These are phyloP conservation scores for Lordiphosa fenestrarum DNA, from an alignment of 2,888 invertebrate species.

Conservation along the genomic window DNA sequence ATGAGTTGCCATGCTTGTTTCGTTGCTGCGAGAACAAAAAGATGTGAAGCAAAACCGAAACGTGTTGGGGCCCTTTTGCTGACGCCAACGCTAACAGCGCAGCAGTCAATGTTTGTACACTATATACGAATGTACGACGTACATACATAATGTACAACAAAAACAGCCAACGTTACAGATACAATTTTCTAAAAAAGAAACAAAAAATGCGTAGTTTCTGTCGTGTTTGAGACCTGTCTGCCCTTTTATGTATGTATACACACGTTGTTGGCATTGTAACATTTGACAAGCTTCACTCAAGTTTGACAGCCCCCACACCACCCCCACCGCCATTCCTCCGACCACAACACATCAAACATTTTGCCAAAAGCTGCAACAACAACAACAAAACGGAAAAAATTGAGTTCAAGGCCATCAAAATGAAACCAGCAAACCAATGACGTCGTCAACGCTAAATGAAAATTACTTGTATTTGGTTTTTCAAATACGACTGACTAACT, in stretches of 20 bases:
- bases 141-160: constrained; percentile 11
- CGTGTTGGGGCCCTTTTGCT: constrained; percentile 9
- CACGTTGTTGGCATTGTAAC: constrained; percentile 1
- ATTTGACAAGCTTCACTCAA: constrained; percentile 20
- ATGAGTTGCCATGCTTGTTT: constrained; percentile 67
- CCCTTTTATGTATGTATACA: constrained; percentile 12
- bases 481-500: constrained; percentile 1
- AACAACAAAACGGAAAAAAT: constrained; percentile 31
- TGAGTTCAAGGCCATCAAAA: constrained; percentile 75
- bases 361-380: constrained; percentile 15
- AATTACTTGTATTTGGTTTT: constrained; percentile 42
- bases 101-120: constrained; percentile 27
- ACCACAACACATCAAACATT: constrained; percentile 21
- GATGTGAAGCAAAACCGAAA: constrained; percentile 22
- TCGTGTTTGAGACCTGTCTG: constrained; percentile 12
- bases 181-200: constrained; percentile 17
- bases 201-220: constrained; percentile 60
- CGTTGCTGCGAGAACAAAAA: constrained; percentile 30
- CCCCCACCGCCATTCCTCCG: constrained; percentile 12
- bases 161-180: constrained; percentile 14
- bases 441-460: constrained; percentile 35
- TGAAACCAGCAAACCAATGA: constrained; percentile 51
- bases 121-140: too few species aligned
- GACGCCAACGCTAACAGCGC: constrained; percentile 10
- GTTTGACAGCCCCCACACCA: constrained; percentile 23